Evolutionary conservation across 2,888 invertebrate genomes (phyloP).

Genomic region (Hoplodrina ambigua): DNA sequence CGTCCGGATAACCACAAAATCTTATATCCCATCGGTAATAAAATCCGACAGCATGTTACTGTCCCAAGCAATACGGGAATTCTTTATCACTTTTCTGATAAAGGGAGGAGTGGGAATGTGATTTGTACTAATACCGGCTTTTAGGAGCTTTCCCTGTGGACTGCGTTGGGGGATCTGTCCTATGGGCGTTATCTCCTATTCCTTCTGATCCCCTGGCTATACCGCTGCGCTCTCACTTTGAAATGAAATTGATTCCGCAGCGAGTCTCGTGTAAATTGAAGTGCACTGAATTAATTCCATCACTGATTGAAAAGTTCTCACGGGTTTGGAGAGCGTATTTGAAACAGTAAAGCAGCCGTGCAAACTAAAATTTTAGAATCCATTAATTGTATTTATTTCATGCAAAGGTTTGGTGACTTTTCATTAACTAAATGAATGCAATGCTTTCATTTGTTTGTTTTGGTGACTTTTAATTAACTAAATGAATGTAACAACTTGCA

Average conservation of each 20-base stretch:
- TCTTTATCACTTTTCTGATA: conserved; percentile 74
- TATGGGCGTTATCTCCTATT: conserved; percentile 70
- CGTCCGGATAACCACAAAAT: conserved; percentile 50
- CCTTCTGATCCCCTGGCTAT: conserved; percentile 68
- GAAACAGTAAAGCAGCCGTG: conserved; percentile 32
- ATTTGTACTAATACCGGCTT: conserved; percentile 79
- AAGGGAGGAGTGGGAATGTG: conserved; percentile 71
- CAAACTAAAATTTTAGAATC: conserved; percentile 7
- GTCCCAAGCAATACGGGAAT: conserved; percentile 68
- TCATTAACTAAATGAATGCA: conserved; percentile 18
- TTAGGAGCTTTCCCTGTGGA: conserved; percentile 73
- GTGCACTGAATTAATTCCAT: conserved; percentile 79
- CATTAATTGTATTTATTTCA: neutral
- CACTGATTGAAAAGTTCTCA: conserved; percentile 79
- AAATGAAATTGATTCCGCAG: conserved; percentile 77
- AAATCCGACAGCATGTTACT: conserved; percentile 68
- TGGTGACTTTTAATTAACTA: conserved; percentile 20
- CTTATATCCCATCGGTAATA: conserved; percentile 63
- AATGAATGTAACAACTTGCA: neutral
- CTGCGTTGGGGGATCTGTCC: conserved; percentile 70
- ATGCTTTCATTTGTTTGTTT: neutral
- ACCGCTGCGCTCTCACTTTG: conserved; percentile 69
- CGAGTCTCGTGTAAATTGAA: conserved; percentile 74
- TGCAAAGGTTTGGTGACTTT: conserved; percentile 14
- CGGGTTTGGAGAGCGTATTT: conserved; percentile 42